These are phyloP conservation scores for Halictus quadricinctus DNA, from an alignment of 2,888 invertebrate genomes.

Conservation along the genomic window DNA sequence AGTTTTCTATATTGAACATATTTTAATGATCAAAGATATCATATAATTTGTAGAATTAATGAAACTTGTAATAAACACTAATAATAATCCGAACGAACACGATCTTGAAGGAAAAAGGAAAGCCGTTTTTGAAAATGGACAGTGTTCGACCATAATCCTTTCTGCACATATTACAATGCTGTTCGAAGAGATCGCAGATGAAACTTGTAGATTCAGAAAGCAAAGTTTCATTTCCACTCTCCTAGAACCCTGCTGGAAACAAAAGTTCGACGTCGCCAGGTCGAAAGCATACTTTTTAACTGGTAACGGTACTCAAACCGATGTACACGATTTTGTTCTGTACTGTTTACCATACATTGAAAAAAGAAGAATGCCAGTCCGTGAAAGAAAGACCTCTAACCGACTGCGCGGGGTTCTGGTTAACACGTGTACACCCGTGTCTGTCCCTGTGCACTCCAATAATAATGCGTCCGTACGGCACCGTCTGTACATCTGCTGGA, in stretches of 20 bases:
- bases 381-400: slow-evolving; percentile 50
- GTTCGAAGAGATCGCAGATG: neutral
- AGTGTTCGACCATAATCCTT: too few species aligned
- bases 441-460: slow-evolving; percentile 62
- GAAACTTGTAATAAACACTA: too few species aligned
- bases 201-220: neutral
- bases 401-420: slow-evolving; percentile 50
- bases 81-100: too few species aligned
- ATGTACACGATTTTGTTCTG: slow-evolving; percentile 28
- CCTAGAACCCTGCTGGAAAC: neutral
- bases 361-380: slow-evolving; percentile 49
- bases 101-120: too few species aligned
- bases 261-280: neutral
- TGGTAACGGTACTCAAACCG: slow-evolving; percentile 27
- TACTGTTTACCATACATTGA: neutral
- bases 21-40: too few species aligned
- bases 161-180: neutral
- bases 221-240: slow-evolving; percentile 30
- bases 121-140: too few species aligned
- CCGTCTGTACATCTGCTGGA: slow-evolving; percentile 73
- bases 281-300: slow-evolving; percentile 24
- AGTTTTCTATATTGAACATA: too few species aligned
- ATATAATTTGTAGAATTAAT: too few species aligned
- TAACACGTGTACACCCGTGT: slow-evolving; percentile 60
- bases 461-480: slow-evolving; percentile 65